phyloP scores from a whole-genome alignment of 35 echinoderm and acorn worm genomes.

The Heliocidaris erythrogramma region DNA sequence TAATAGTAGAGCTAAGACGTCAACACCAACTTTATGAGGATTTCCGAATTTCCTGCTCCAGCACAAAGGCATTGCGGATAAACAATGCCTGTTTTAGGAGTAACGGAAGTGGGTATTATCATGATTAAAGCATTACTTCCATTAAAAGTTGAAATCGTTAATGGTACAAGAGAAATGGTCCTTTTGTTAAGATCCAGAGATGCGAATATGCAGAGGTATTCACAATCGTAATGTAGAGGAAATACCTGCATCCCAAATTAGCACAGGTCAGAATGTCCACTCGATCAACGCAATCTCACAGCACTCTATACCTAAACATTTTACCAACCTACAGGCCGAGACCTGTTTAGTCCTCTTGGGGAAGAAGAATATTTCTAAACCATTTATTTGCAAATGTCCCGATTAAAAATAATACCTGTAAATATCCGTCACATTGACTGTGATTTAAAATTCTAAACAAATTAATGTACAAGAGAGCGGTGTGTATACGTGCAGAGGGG shows the following conservation, averaged over 20 bases:
- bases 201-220: not conserved
- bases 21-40: slow-evolving; percentile 42
- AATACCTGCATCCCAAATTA: slow-evolving; percentile 4
- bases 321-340: too few species aligned
- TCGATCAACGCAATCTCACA: too few species aligned
- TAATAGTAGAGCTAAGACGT: not conserved
- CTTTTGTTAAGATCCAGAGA: not conserved
- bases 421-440: too few species aligned
- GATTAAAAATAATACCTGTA: too few species aligned
- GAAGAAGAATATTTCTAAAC: too few species aligned
- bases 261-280: too few species aligned
- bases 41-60: slow-evolving; percentile 39
- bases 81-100: not conserved
- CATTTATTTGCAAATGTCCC: too few species aligned
- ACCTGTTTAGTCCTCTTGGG: too few species aligned
- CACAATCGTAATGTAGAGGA: not conserved
- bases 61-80: not conserved
- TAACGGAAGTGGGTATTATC: slow-evolving; percentile 19
- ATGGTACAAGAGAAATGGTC: not conserved
- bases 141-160: not conserved
- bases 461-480: too few species aligned
- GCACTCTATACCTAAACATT: too few species aligned
- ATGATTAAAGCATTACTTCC: slow-evolving; percentile 33
- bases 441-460: too few species aligned
- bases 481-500: too few species aligned